Evolutionary conservation across 2,797 vertebrate genomes (phyloP), one percentile per base, ranked within the genome.

Genomic region (Amphiprion clarkii): DNA sequence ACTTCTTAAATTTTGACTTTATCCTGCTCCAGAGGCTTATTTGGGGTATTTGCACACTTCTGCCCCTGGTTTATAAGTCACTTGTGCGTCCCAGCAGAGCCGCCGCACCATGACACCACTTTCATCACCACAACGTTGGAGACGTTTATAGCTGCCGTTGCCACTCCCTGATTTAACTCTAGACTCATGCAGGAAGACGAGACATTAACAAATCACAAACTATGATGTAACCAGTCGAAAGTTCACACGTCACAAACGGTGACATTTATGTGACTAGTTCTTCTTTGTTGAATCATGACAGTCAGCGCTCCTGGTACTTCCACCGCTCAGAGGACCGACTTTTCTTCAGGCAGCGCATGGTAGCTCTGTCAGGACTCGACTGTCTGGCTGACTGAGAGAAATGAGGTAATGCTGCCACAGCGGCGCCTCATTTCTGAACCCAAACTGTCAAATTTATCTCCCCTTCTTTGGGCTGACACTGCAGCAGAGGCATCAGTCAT

Each of bases 31-130:
- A 74, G 78, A 72, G 74, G 39, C 76, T 17, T 14, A 66, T 54
- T 55, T 57, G 17, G 54, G 46, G 82, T 79, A 70, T 81, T 55
- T 74, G 57, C 62, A 64, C 79, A 67, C 59, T 86, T 74, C 27
- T 79, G 59, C 74, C 71, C 80, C 52, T 61, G 48, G 74, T 89
- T 88, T 73, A 81, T 21, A 77, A 63, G 69, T 73, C 61, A 61
- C 42, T 23, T 17, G 48, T 60, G 44, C 64, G 42, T 86, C 77
- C 82, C 78, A 68, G 77, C 76, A 73, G 74, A 76, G 39, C 31
- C 44, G 9, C 52, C 16, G 21, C 33, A 74, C 63, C 23, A 17
- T 67, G 57, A 77, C 61, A 68, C 67, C n/a, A 19, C 51, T 78
- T 84, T 80, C 68, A 86, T 68, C 64, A 72, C 59, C 77, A 19